Conservation (phyloP, 2,113 vertebrate genomes). For the Amblyopsis rosae region DNA sequence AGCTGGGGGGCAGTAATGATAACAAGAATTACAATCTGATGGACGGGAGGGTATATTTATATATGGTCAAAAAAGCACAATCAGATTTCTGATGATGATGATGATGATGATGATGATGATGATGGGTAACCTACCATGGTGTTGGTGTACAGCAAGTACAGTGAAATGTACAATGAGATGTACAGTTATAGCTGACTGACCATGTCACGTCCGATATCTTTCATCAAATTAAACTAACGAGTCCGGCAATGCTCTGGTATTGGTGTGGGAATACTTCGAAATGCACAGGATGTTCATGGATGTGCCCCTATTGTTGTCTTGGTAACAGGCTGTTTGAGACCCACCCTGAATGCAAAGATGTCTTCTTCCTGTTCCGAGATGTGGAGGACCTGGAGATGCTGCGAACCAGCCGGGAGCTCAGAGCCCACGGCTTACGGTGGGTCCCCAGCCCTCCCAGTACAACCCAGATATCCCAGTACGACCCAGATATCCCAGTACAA, state of each 20-base stretch:
- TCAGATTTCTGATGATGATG: too few relatives aligned
- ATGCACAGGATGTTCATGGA: conserved; percentile 31
- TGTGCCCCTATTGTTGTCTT: conserved; percentile 49
- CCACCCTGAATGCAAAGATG: conserved; percentile 82
- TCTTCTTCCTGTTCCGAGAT: conserved; percentile 82
- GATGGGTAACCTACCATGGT: too few relatives aligned
- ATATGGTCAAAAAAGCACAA: too few relatives aligned
- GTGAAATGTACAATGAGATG: too few relatives aligned
- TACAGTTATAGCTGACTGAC: too few relatives aligned
- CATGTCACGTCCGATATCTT: too few relatives aligned
- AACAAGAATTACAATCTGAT: conserved; percentile 6
- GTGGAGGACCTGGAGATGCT: conserved; percentile 79
- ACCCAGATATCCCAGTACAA: neutral
- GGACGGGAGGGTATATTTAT: too few relatives aligned
- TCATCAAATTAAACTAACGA: too few relatives aligned
- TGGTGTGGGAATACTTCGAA: conserved; percentile 17
- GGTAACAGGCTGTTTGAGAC: conserved; percentile 81
- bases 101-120: too few relatives aligned
- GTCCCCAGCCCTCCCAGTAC: conserved; percentile 15
- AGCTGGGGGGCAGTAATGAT: neutral
- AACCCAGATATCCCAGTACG: neutral
- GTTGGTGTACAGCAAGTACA: too few relatives aligned
- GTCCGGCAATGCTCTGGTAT: conserved; percentile 5
- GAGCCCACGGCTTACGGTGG: conserved; percentile 78
- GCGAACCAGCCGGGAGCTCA: conserved; percentile 74